A percentile compares a stretch with the other conserved stretches of the same genome.
Conservation (phyloP, 2,888 invertebrate genomes). For the Pseudoips prasinana region DNA sequence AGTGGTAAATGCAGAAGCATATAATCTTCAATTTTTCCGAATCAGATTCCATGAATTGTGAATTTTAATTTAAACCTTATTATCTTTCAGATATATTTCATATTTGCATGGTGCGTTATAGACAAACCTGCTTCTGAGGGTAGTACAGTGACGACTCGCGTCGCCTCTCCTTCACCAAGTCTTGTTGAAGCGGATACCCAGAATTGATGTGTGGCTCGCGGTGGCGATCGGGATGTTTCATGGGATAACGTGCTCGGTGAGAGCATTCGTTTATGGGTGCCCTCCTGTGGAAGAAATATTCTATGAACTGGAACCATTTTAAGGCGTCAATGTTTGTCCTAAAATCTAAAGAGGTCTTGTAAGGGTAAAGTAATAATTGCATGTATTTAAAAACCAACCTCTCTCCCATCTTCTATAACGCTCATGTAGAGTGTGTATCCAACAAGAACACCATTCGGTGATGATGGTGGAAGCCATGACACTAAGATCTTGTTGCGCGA, state of each 20-base stretch:
- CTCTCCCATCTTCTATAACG: conserved; percentile 88
- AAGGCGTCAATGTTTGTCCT: too few relatives aligned
- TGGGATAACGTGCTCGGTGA: conserved; percentile 87
- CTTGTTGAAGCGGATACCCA: conserved; percentile 88
- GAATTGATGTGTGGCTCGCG: conserved; percentile 88
- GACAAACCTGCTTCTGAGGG: conserved; percentile 85
- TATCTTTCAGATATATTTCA: too few relatives aligned
- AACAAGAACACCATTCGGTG: conserved; percentile 91
- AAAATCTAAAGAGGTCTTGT: too few relatives aligned
- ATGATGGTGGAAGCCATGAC: conserved; percentile 93
- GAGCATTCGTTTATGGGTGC: conserved; percentile 88
- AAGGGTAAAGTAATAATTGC: too few relatives aligned
- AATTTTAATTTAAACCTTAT: too few relatives aligned
- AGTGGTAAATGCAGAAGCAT: too few relatives aligned
- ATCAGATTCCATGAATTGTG: too few relatives aligned
- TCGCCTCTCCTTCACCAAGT: conserved; percentile 92
- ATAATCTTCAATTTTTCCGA: too few relatives aligned
- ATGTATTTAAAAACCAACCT: conserved; percentile 40
- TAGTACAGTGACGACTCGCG: conserved; percentile 88
- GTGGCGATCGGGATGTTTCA: conserved; percentile 86
- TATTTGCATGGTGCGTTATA: conserved; percentile 24
- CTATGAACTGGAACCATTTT: too few relatives aligned
- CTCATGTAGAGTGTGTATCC: conserved; percentile 93
- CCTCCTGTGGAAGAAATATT: conserved; percentile 76
- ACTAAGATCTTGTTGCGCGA: conserved; percentile 92